Base-by-base conservation (phyloP, 1,140 invertebrate genomes). In the Papilio helenus region DNA sequence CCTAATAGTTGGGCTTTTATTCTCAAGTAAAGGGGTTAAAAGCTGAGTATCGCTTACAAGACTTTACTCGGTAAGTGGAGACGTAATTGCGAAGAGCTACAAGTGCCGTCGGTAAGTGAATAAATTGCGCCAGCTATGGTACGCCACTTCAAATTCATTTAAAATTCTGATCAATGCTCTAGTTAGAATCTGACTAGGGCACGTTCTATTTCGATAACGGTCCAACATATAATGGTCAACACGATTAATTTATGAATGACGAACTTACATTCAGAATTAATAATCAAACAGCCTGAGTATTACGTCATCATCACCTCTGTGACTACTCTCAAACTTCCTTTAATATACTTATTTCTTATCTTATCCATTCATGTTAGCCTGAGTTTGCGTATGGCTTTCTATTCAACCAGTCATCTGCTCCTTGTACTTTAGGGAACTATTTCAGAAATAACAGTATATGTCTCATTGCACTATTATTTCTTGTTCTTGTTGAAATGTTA, bases 61-160 rank as follows among this genome's bases (percentile, higher is more conserved):
- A 65, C 76, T 77, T 46, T 65, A 68, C 58, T 72, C 68, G 79
- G 84, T 85, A 89, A 88, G 83, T 44, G 83, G 85, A 85, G 71
- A 79, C 85, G 79, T 86, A 89, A 88, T 88, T 85, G 84, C 74
- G 89, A 89, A 91, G 88, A 83, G 83, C 82, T 88, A 90, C 81
- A 90, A 91, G 88, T 90, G 89, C 86, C 44, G 18, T 76, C 76
- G 74, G 44, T 82, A 18, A 77, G 51, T 77, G 76, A 55, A 77
- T 77, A 77, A 77, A 77, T 77, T 77, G 76, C 76, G 34, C 51
- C 20, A 65, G 34, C 51, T 26, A 77, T 77, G 55, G 29, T 44
- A 12, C n/a, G 42, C 20, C 42, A 44, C 42, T 46, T 51, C 44
- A 55, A 51, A 39, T 55, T 55, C 26, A 76, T 76, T 55, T 49